A percentile compares a stretch with the other conserved stretches of the same genome.
Evolutionary conservation across 2,113 vertebrate species (phyloP).

Genomic region (Bubo blakistoni): DNA sequence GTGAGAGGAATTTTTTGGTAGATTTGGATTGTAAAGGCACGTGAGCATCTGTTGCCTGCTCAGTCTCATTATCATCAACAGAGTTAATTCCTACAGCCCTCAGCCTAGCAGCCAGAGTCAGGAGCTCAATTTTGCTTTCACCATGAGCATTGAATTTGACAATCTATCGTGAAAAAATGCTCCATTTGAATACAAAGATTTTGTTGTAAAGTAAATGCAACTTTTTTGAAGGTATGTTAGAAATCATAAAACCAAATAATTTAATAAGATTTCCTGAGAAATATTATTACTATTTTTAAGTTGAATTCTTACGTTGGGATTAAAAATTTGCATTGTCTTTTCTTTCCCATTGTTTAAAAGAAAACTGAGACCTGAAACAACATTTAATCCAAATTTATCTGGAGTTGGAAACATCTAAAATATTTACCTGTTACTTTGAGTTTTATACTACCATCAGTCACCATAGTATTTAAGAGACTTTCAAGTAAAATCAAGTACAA

Average conservation of each 20-base stretch:
- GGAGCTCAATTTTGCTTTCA: conserved; percentile 14
- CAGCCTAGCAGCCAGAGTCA: conserved; percentile 20
- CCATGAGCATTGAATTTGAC: neutral
- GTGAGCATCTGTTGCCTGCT: conserved; percentile 90
- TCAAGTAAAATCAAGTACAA: neutral
- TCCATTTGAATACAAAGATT: neutral
- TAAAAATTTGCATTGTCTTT: neutral
- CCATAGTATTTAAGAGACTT: neutral
- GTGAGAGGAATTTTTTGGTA: conserved; percentile 71
- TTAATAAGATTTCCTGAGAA: neutral
- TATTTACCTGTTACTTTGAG: neutral
- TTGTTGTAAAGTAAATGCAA: neutral
- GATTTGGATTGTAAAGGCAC: conserved; percentile 89
- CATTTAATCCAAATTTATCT: neutral
- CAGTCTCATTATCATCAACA: conserved; percentile 83
- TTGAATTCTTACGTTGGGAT: neutral
- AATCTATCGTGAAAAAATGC: neutral
- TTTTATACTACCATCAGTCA: neutral
- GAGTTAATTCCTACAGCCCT: conserved; percentile 76
- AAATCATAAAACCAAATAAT: neutral
- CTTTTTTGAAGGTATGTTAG: neutral
- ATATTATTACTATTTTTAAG: neutral
- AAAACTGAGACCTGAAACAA: neutral
- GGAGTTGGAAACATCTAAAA: neutral
- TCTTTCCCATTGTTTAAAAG: neutral